These are phyloP conservation scores for Leptoteleia sp. DNA, from an alignment of 1,140 invertebrate genomes.

Conservation along the genomic window DNA sequence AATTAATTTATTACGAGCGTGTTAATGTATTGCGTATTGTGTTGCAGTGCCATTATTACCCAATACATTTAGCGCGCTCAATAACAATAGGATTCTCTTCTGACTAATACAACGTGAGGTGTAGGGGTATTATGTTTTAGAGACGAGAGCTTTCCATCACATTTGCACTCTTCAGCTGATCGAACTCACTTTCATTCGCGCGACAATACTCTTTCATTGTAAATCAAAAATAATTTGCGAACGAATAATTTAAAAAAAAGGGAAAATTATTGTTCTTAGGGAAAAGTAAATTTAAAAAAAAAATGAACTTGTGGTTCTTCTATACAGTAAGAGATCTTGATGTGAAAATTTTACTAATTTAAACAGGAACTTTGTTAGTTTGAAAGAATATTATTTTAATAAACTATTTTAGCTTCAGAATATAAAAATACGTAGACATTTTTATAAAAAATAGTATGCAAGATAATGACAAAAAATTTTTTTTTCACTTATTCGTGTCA, in stretches of 20 bases:
- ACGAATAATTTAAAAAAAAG: slow-evolving; percentile 22
- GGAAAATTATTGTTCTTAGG: slow-evolving; percentile 21
- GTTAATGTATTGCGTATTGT: slow-evolving; percentile 67
- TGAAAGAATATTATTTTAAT: no score
- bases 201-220: slow-evolving; percentile 36
- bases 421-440: no score
- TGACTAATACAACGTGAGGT: slow-evolving; percentile 55
- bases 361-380: no score
- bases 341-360: no score
- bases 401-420: no score
- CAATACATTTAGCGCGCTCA: slow-evolving; percentile 68
- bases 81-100: slow-evolving; percentile 63
- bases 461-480: no score
- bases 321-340: no score
- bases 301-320: no score
- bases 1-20: slow-evolving; percentile 72
- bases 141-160: slow-evolving; percentile 26
- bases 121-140: slow-evolving; percentile 57
- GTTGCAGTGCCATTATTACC: slow-evolving; percentile 67
- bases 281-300: slow-evolving; percentile 30
- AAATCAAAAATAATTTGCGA: slow-evolving; percentile 55
- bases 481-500: no score
- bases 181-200: slow-evolving; percentile 35
- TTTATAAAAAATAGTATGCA: no score
- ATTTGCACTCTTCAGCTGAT: slow-evolving; percentile 42